These are phyloP conservation scores for Drosophila lini DNA, from an alignment of 1,140 invertebrate genomes.

Conservation along the genomic window DNA sequence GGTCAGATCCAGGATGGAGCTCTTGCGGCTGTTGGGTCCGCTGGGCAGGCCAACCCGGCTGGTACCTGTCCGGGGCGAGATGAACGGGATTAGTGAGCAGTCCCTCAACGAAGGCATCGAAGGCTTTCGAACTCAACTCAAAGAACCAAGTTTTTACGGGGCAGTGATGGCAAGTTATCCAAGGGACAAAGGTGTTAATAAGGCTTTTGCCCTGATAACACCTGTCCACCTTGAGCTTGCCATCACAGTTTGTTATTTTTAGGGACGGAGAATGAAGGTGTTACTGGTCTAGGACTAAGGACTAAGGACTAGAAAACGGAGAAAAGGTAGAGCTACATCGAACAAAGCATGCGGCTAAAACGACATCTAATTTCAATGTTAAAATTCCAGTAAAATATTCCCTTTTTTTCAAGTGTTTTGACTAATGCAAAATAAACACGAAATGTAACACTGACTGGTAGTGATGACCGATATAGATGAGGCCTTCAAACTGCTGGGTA, in stretches of 20 bases:
- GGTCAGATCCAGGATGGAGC: constrained; percentile 69
- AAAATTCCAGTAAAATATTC: not conserved
- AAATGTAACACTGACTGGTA: not conserved
- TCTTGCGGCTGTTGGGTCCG: constrained; percentile 77
- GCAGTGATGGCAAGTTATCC: constrained; percentile 26
- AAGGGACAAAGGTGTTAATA: not conserved
- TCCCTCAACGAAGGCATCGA: not conserved
- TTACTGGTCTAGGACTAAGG: constrained; percentile 42
- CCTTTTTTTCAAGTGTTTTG: not conserved
- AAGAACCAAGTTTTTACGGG: constrained; percentile 59
- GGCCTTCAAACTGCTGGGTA: constrained; percentile 28
- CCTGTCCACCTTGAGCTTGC: not conserved
- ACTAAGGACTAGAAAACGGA: constrained; percentile 21
- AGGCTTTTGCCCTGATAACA: not conserved
- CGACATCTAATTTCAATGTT: constrained; percentile 9
- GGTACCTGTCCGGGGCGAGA: constrained; percentile 50
- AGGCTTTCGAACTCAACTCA: constrained; percentile 62
- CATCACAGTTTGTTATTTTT: constrained; percentile 9
- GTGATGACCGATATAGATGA: constrained; percentile 37
- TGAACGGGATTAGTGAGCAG: not conserved
- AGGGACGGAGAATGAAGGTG: constrained; percentile 40
- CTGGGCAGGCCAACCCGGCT: constrained; percentile 78
- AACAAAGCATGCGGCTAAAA: constrained; percentile 42
- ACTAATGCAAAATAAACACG: not conserved
- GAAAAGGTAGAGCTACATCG: constrained; percentile 24